Evolutionary conservation across 2,888 invertebrate species (phyloP).

Genomic region (Chesias legatella): DNA sequence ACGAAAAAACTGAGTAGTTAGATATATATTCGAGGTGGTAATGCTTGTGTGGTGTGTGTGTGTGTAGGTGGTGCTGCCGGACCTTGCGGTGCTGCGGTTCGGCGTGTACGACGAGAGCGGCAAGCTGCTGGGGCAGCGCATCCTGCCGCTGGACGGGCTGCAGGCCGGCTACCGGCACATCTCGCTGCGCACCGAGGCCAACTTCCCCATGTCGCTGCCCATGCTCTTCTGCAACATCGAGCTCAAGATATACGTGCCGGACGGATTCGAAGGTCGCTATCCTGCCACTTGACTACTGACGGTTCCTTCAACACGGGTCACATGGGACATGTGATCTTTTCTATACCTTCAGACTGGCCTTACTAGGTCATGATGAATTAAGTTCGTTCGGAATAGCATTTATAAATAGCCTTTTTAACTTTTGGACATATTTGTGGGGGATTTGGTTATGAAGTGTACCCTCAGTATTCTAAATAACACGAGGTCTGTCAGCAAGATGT

Average conservation of each 20-base stretch:
- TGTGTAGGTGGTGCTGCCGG: constrained; percentile 94
- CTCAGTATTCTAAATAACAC: too few relatives aligned
- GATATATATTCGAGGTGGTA: too few relatives aligned
- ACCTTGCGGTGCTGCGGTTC: constrained; percentile 97
- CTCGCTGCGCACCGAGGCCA: constrained; percentile 97
- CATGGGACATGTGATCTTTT: too few relatives aligned
- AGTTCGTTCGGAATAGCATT: too few relatives aligned
- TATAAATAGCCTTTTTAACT: too few relatives aligned
- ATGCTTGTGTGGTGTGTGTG: too few relatives aligned
- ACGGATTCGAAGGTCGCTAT: constrained; percentile 93
- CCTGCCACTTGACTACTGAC: background rate
- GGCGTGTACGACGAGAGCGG: constrained; percentile 99
- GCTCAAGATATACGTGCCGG: constrained; percentile 99
- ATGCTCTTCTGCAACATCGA: constrained; percentile 99
- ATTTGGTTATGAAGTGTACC: too few relatives aligned
- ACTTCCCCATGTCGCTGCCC: constrained; percentile 99
- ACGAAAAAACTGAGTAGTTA: too few relatives aligned
- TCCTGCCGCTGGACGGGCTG: constrained; percentile 97
- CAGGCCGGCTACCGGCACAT: constrained; percentile 99
- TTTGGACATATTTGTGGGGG: too few relatives aligned
- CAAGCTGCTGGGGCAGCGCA: constrained; percentile 97
- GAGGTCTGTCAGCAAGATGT: too few relatives aligned
- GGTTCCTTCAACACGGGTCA: background rate
- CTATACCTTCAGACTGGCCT: too few relatives aligned
- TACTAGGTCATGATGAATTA: too few relatives aligned